These are phyloP conservation scores for Rattus rattus DNA, from an alignment of 2,113 vertebrate genomes.

Conservation along the genomic window DNA sequence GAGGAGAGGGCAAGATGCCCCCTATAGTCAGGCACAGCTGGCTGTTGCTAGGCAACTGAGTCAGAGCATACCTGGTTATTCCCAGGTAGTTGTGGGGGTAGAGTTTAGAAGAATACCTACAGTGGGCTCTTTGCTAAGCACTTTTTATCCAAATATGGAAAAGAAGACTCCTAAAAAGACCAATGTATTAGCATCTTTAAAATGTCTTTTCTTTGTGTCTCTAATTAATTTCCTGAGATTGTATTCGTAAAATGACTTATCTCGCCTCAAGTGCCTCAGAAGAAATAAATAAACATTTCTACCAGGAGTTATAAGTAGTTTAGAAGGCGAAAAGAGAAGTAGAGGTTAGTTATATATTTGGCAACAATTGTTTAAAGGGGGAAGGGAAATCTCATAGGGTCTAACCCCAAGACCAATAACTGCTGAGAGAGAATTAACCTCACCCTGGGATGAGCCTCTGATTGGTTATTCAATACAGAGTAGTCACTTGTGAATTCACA, in stretches of 20 bases:
- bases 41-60: too few species aligned
- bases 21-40: too few species aligned
- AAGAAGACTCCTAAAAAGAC: neutral
- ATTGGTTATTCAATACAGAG: neutral
- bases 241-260: neutral
- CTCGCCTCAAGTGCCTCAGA: neutral
- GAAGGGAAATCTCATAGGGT: neutral
- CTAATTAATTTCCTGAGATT: neutral
- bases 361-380: neutral
- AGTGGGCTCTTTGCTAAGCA: neutral
- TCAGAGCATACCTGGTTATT: too few species aligned
- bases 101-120: too few species aligned
- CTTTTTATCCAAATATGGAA: neutral
- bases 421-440: neutral
- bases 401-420: neutral
- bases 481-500: neutral
- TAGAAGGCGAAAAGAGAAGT: neutral
- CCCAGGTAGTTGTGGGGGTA: too few species aligned
- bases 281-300: neutral
- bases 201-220: neutral
- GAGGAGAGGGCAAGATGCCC: too few species aligned
- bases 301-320: neutral
- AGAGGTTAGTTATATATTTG: neutral
- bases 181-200: neutral
- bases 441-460: neutral